These are phyloP conservation scores for Boloria euphrosyne DNA, from an alignment of 2,888 invertebrate species.

Conservation along the genomic window DNA sequence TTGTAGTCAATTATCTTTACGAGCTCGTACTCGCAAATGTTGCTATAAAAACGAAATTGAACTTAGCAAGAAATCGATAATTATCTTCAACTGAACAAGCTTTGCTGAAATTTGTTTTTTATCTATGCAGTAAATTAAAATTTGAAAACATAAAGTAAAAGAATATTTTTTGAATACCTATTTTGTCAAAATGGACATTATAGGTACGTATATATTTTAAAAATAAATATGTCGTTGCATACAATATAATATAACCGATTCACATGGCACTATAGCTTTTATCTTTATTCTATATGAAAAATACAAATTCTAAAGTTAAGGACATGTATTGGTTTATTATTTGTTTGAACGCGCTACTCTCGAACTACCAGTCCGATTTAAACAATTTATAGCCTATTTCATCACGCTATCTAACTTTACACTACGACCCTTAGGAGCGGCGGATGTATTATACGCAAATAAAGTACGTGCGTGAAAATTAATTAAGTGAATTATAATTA, in stretches of 20 bases:
- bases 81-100: constrained; percentile 7
- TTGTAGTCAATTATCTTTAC: constrained; percentile 50
- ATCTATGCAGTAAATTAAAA: constrained; percentile 1
- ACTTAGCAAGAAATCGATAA: constrained; percentile 29
- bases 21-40: constrained; percentile 44
- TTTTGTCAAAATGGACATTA: too few relatives aligned
- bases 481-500: too few relatives aligned
- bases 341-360: constrained; percentile 6
- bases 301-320: not conserved
- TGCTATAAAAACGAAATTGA: constrained; percentile 37
- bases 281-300: too few relatives aligned
- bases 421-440: too few relatives aligned
- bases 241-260: too few relatives aligned
- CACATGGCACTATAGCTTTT: too few relatives aligned
- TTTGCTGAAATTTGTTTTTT: not conserved
- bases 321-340: not conserved
- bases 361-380: not conserved
- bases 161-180: too few relatives aligned
- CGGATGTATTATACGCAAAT: too few relatives aligned
- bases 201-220: too few relatives aligned
- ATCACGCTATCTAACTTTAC: too few relatives aligned
- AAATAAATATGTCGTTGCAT: too few relatives aligned
- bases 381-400: not conserved
- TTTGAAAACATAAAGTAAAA: not conserved
- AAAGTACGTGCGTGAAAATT: too few relatives aligned